Evolutionary conservation across 2,888 invertebrate species (phyloP).

Genomic region (Dendrolimus houi): DNA sequence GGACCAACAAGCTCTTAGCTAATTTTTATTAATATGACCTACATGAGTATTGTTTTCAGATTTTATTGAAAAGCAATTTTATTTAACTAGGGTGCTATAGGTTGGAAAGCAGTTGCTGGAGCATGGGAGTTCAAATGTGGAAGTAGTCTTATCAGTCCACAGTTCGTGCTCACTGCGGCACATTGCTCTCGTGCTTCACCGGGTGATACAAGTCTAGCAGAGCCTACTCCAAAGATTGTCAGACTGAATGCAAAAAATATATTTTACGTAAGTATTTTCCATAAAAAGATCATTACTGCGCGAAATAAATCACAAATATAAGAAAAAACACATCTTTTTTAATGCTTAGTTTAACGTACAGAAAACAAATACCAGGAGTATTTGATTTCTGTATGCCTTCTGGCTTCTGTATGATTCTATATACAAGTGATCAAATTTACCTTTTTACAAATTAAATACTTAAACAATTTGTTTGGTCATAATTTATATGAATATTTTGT

Average conservation of each 20-base stretch:
- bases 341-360: no score
- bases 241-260: conserved; percentile 35
- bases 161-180: conserved; percentile 81
- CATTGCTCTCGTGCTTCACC: conserved; percentile 70
- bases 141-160: conserved; percentile 78
- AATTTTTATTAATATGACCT: no score
- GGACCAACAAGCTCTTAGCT: no score
- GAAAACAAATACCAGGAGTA: no score
- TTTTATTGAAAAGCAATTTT: neutral
- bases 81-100: conserved; percentile 41
- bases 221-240: conserved; percentile 34
- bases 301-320: no score
- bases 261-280: conserved; percentile 2
- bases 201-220: conserved; percentile 23
- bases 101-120: conserved; percentile 32
- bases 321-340: no score
- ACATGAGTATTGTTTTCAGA: neutral
- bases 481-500: no score
- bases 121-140: conserved; percentile 74
- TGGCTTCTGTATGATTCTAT: no score
- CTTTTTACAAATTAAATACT: no score
- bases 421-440: no score
- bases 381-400: no score
- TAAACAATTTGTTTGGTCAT: no score
- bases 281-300: neutral